A percentile compares a stretch with the other conserved stretches of the same genome.
phyloP scores from a whole-genome alignment of 1,140 invertebrate genomes.

The Plutomurus gul region DNA sequence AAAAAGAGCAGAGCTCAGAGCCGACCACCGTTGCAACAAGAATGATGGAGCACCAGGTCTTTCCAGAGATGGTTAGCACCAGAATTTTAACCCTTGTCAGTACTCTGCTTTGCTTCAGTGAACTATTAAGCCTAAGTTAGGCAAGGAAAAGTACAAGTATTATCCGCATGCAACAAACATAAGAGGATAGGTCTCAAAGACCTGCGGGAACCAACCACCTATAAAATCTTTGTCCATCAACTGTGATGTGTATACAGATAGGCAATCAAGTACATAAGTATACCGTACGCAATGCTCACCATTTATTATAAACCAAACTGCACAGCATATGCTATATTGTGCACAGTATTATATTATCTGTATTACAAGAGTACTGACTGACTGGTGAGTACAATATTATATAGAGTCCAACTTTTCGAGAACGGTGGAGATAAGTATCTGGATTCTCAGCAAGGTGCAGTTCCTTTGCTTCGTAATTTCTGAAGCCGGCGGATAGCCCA shows the following conservation, averaged over 20 bases:
- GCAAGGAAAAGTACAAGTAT: neutral
- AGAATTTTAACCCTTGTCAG: conserved; percentile 18
- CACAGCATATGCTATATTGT: too few species aligned
- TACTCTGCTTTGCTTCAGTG: neutral
- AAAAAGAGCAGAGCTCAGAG: neutral
- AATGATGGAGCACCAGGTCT: neutral
- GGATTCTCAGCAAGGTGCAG: conserved; percentile 37
- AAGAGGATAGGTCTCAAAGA: neutral
- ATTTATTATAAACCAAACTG: too few species aligned
- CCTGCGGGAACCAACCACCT: neutral
- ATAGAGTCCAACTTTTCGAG: too few species aligned
- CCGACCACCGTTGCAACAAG: neutral
- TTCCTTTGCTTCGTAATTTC: conserved; percentile 4
- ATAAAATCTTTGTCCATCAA: too few species aligned
- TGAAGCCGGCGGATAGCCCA: conserved; percentile 9
- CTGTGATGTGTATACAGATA: too few species aligned
- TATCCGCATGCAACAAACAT: too few species aligned
- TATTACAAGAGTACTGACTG: neutral
- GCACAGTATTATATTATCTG: neutral
- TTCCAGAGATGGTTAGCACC: neutral
- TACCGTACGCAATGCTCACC: too few species aligned
- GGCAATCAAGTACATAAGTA: too few species aligned
- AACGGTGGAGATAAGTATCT: conserved; percentile 39
- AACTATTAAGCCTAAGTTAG: neutral
- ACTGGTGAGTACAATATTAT: neutral